Evolutionary conservation across 2,113 vertebrate genomes (phyloP).

Genomic region (Leptobrachium ailaonicum): DNA sequence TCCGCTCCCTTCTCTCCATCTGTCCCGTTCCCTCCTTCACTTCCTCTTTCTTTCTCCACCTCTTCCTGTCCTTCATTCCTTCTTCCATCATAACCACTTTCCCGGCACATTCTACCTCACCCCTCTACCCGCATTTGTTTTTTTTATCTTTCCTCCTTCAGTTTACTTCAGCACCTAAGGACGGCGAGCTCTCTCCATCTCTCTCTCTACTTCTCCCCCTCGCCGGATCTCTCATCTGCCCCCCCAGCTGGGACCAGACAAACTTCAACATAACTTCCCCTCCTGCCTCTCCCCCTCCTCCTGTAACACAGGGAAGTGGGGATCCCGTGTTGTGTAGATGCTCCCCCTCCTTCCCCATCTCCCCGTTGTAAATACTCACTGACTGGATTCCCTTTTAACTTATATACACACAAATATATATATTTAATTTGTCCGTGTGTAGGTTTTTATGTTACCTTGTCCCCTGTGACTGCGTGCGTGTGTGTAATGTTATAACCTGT

Average conservation of each 20-base stretch:
- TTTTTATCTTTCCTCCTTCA: constrained; percentile 11
- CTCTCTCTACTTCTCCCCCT: constrained; percentile 35
- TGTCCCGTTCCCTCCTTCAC: background rate
- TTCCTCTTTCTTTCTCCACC: background rate
- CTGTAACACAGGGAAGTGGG: constrained; percentile 19
- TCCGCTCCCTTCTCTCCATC: no score
- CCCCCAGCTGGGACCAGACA: constrained; percentile 47
- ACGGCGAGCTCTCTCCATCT: constrained; percentile 36
- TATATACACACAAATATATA: constrained; percentile 40
- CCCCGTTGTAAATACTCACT: constrained; percentile 40
- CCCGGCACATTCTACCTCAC: constrained; percentile 46
- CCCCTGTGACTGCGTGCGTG: constrained; percentile 37
- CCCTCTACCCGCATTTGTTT: constrained; percentile 4
- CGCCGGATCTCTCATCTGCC: constrained; percentile 37
- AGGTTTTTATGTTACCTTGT: constrained; percentile 46
- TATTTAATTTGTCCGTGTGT: constrained; percentile 48
- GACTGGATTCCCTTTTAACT: constrained; percentile 36
- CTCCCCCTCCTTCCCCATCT: constrained; percentile 16
- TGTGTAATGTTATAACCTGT: constrained; percentile 39
- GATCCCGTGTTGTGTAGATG: constrained; percentile 37
- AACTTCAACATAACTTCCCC: constrained; percentile 34
- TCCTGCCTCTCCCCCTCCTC: constrained; percentile 41
- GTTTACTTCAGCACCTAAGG: constrained; percentile 50
- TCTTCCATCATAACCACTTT: constrained; percentile 1
- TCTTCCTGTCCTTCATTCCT: background rate